phyloP scores from a whole-genome alignment of 1,140 invertebrate species.

The Papilio dardanus region DNA sequence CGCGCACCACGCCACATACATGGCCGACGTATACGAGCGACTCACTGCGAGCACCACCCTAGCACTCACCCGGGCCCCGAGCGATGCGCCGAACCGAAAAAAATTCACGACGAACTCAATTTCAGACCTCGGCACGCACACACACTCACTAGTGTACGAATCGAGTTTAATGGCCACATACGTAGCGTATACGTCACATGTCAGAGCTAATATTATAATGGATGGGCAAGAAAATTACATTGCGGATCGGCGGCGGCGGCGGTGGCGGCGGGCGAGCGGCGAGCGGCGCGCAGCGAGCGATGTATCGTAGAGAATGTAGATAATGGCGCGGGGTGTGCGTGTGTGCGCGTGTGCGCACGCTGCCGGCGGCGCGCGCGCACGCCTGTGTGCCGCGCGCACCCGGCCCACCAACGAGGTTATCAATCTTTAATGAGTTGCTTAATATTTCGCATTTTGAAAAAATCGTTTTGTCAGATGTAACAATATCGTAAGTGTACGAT shows the following conservation, averaged over 20 bases:
- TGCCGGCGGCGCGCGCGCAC: slow-evolving; percentile 41
- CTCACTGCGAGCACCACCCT: slow-evolving; percentile 28
- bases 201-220: slow-evolving; percentile 47
- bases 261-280: slow-evolving; percentile 53
- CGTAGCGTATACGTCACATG: slow-evolving; percentile 39
- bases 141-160: slow-evolving; percentile 35
- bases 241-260: slow-evolving; percentile 46
- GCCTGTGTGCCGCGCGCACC: slow-evolving; percentile 48
- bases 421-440: slow-evolving; percentile 74
- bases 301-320: slow-evolving; percentile 55
- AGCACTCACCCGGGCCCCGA: slow-evolving; percentile 6
- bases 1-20: slow-evolving; percentile 37
- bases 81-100: slow-evolving; percentile 29
- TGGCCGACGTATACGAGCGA: slow-evolving; percentile 25
- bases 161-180: slow-evolving; percentile 39
- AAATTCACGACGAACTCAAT: slow-evolving; percentile 40
- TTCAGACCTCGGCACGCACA: slow-evolving; percentile 41
- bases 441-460: slow-evolving; percentile 56
- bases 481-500: slow-evolving; percentile 9
- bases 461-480: slow-evolving; percentile 13
- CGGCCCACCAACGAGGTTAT: slow-evolving; percentile 77
- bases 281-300: slow-evolving; percentile 58
- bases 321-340: slow-evolving; percentile 46
- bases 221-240: slow-evolving; percentile 50
- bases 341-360: slow-evolving; percentile 45